phyloP scores from a whole-genome alignment of 2,888 invertebrate genomes.

The Oscheius sp. region DNA sequence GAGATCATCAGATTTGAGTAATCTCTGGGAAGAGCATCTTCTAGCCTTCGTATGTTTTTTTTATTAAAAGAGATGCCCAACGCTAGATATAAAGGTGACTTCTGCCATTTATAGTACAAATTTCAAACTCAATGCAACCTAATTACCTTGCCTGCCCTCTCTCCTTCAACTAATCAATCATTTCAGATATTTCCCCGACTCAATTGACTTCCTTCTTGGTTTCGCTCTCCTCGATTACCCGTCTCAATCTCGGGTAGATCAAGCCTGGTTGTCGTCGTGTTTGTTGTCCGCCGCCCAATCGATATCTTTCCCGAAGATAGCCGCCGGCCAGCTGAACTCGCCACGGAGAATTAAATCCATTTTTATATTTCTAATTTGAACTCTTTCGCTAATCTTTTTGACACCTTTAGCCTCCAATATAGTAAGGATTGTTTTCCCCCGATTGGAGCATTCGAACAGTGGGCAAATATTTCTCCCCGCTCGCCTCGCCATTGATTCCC shows the following conservation, averaged over 20 bases:
- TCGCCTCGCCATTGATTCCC: background rate
- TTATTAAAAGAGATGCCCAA: no score
- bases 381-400: background rate
- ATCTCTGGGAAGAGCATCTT: no score
- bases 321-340: slow-evolving; percentile 17
- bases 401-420: background rate
- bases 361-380: background rate
- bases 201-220: background rate
- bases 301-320: slow-evolving; percentile 30
- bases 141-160: no score
- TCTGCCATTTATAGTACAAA: no score
- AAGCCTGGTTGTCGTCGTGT: background rate
- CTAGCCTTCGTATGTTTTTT: no score
- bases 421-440: background rate
- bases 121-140: no score
- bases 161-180: no score
- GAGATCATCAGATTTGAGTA: no score
- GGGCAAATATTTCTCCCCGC: background rate
- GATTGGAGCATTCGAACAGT: background rate
- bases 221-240: background rate
- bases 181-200: background rate
- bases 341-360: background rate
- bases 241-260: background rate
- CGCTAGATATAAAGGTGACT: no score
- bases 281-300: slow-evolving; percentile 6